Percentiles rank a stretch among this genome's conserved stretches.
Evolutionary conservation across 2,797 vertebrate genomes (phyloP).

Genomic region (Tokudaia muenninki): DNA sequence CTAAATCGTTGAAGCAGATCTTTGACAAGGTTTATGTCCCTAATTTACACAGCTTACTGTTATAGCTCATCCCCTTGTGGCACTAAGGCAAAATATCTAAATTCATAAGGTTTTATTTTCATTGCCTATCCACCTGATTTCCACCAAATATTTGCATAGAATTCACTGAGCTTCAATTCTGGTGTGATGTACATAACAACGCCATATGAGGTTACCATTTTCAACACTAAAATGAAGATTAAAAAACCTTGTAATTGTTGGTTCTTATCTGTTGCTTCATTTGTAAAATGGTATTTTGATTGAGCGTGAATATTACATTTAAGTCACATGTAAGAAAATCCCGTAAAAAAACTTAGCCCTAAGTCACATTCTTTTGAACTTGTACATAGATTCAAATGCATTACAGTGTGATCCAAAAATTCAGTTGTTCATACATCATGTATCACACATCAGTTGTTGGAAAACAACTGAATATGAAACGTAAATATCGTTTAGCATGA

Average conservation of each 20-base stretch:
- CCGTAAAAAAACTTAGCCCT: neutral
- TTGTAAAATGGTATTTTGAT: neutral
- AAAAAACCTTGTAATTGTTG: neutral
- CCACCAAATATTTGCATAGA: neutral
- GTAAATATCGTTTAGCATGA: neutral
- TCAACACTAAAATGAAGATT: neutral
- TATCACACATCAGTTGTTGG: neutral
- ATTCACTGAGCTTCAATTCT: neutral
- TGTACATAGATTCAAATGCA: neutral
- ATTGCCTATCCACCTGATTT: neutral
- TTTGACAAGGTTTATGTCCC: neutral
- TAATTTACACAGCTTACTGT: neutral
- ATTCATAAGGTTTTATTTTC: neutral
- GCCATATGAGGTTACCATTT: neutral
- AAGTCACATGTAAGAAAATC: neutral
- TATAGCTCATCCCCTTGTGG: neutral
- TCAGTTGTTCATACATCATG: neutral
- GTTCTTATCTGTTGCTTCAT: neutral
- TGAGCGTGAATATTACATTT: neutral
- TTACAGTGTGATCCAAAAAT: neutral
- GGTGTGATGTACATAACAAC: neutral
- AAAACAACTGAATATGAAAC: neutral
- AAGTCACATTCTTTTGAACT: neutral
- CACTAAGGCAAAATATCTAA: neutral
- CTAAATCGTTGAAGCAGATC: neutral